Percentiles rank a stretch among this genome's conserved stretches.
phyloP scores from a whole-genome alignment of 2,797 vertebrate genomes.

The Gallinago solitaria region DNA sequence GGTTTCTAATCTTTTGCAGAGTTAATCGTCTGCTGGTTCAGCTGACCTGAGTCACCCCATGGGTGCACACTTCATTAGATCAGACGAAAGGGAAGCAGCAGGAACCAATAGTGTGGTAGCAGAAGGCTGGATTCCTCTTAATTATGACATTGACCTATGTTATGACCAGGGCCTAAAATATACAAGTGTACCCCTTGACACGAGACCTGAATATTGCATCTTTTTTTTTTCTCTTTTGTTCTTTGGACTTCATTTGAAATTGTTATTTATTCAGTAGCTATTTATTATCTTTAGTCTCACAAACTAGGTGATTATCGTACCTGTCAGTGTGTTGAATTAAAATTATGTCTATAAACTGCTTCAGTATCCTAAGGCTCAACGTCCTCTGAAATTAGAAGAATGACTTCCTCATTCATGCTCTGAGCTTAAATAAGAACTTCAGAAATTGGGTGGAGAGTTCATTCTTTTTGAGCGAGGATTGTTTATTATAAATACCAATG shows the following conservation, averaged over 20 bases:
- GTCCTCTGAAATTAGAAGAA: background rate
- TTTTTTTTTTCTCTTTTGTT: background rate
- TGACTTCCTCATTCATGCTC: background rate
- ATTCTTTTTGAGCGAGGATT: background rate
- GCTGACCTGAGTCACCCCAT: background rate
- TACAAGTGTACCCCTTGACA: background rate
- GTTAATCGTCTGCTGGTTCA: background rate
- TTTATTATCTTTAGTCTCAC: background rate
- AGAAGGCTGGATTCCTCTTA: background rate
- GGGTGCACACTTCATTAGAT: background rate
- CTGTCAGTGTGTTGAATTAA: background rate
- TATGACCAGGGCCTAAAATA: background rate
- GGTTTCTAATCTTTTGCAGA: background rate
- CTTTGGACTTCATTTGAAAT: background rate
- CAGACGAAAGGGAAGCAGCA: slow-evolving; percentile 21
- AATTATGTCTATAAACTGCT: background rate
- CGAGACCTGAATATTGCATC: background rate
- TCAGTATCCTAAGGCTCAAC: background rate
- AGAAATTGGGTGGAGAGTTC: background rate
- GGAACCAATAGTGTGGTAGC: background rate
- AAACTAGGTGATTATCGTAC: background rate
- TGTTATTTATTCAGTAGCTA: background rate
- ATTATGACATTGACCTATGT: background rate
- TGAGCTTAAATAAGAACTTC: background rate
- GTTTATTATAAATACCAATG: background rate